These are phyloP conservation scores for Electrona antarctica DNA, from an alignment of 2,113 vertebrate genomes.

Conservation along the genomic window DNA sequence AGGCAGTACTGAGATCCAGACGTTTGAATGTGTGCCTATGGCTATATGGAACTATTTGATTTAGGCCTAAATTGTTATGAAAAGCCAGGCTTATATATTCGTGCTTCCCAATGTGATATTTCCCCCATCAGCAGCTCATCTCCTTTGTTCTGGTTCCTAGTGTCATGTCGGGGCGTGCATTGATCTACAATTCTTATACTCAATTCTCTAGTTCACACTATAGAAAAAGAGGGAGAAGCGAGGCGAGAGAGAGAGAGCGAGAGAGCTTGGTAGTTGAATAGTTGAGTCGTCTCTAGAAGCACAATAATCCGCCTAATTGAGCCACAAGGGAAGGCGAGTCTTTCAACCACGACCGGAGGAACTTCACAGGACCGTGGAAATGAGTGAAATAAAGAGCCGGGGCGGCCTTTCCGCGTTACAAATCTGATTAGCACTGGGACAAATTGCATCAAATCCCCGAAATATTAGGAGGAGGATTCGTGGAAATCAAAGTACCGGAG, in stretches of 20 bases:
- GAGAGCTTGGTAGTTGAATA: slow-evolving; percentile 76
- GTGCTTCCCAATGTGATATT: slow-evolving; percentile 48
- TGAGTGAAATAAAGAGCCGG: slow-evolving; percentile 71
- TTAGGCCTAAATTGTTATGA: slow-evolving; percentile 60
- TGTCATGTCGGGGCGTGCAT: slow-evolving; percentile 58
- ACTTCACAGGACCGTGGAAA: slow-evolving; percentile 74
- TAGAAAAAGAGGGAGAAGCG: not conserved
- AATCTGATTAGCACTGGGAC: slow-evolving; percentile 81
- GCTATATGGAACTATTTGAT: slow-evolving; percentile 56
- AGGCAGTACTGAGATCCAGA: not conserved
- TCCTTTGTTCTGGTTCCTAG: slow-evolving; percentile 61
- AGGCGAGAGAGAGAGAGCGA: slow-evolving; percentile 29
- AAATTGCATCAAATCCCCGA: slow-evolving; percentile 79
- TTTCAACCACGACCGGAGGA: slow-evolving; percentile 80
- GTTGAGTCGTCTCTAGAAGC: slow-evolving; percentile 85
- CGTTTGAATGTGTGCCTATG: slow-evolving; percentile 31
- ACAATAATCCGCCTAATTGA: slow-evolving; percentile 99
- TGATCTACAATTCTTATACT: slow-evolving; percentile 47
- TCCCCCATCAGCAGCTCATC: slow-evolving; percentile 24
- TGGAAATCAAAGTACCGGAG: slow-evolving; percentile 70
- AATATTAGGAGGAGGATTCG: slow-evolving; percentile 62
- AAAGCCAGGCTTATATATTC: slow-evolving; percentile 55
- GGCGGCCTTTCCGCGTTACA: slow-evolving; percentile 65
- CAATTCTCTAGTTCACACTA: slow-evolving; percentile 31
- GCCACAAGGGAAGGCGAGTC: slow-evolving; percentile 86